Base-by-base conservation (phyloP, 2,888 invertebrate species). In the Eulithis prunata region DNA sequence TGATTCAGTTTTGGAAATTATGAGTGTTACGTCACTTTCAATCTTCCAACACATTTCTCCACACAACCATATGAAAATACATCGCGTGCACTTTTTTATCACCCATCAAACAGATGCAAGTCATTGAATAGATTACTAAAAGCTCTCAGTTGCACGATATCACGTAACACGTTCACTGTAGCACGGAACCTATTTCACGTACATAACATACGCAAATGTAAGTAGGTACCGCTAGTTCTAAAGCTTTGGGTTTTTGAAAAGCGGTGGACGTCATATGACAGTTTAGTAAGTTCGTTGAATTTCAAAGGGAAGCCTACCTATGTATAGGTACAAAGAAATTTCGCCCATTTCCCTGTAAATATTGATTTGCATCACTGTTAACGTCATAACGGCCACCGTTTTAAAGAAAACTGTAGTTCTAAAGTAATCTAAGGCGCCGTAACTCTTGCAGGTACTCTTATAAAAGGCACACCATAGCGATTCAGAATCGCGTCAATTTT, bases 341-440 rank as follows among this genome's bases (percentile, higher is more conserved):
- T 4, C 32, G 21, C 21, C 21, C 21, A 21, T 21, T 32, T 32
- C 4, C 1, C 32, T 32, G 32, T 5, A 32, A 32, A 32, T 5
- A 32, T 6, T 32, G 6, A 32, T 6, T 32, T 32, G 32, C 32
- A 32, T 32, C 32, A 32, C 32, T 3, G 32, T 6, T 3, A 32
- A 32, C 32, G 32, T 6, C 32, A 32, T 5, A 6, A 32, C 56
- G 32, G 12, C 32, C 45, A 32, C 21, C 32, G 45, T 12, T 6
- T 43, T n/a, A 28, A 8, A 45, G 56, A 5, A 57, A 21, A 10
- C 28, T 5, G 28, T 57, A 36, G 13, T 14, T 32, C 32, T 68
- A 57, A 62, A 65, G 61, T 47, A 66, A 62, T 61, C 57, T 66
- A 53, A 43, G 49, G 54, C 53, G n/a, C 49, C 49, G 49, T 58